phyloP scores from a whole-genome alignment of 1,140 invertebrate species.

The Euschistus heros region DNA sequence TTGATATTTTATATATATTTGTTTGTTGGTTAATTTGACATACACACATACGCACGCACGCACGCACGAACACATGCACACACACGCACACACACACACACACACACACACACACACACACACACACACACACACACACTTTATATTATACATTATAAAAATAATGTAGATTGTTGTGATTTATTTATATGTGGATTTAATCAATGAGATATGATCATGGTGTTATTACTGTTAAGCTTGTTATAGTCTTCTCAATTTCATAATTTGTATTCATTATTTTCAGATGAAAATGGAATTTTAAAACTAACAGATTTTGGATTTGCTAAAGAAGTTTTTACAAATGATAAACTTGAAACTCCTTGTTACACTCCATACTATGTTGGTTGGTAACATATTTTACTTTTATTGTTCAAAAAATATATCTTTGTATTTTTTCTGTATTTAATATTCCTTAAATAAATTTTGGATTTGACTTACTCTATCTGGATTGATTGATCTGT shows the following conservation, averaged over 20 bases:
- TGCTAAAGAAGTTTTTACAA: slow-evolving; percentile 88
- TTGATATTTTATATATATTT: too few species aligned
- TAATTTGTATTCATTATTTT: slow-evolving; percentile 26
- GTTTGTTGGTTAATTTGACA: too few species aligned
- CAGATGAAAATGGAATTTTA: slow-evolving; percentile 59
- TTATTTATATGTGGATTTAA: neutral
- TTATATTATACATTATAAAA: neutral
- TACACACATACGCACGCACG: too few species aligned
- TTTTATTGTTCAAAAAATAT: neutral
- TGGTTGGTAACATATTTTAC: slow-evolving; percentile 44
- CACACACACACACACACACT: too few species aligned
- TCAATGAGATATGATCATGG: neutral
- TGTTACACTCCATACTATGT: slow-evolving; percentile 99
- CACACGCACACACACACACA: too few species aligned
- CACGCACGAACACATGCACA: too few species aligned
- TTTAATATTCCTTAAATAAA: too few species aligned
- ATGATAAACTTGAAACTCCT: slow-evolving; percentile 84
- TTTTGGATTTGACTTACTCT: too few species aligned
- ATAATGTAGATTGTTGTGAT: neutral
- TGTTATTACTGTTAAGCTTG: neutral
- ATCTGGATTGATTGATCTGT: too few species aligned
- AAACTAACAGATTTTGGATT: slow-evolving; percentile 99
- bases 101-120: too few species aligned
- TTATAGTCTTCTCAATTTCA: neutral
- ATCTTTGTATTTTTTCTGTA: too few species aligned